Base-by-base conservation (phyloP, 2,888 invertebrate species). In the Drosophila formosana region DNA sequence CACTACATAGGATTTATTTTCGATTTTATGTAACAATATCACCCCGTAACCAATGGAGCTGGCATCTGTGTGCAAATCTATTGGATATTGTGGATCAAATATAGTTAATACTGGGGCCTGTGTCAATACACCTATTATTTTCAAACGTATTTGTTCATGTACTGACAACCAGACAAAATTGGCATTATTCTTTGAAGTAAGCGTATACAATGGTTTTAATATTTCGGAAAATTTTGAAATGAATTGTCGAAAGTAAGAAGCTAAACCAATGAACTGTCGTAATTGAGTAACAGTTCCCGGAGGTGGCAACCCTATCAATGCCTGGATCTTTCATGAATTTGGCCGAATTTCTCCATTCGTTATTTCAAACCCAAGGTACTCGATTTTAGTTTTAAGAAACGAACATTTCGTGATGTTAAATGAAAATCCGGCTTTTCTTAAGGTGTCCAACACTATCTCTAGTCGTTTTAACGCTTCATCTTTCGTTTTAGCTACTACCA, bases 301-400 rank as follows among this genome's bases (percentile, higher is more conserved):
- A 43, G 43, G 43, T 43, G 43, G 43, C 8, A 43, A 43, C 23
- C 43, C 43, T 43, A 43, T 43, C 25, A 43, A 43, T 23, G 43
- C 23, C 43, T 43, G 23, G 23, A 25, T 43, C 23, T 43, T 43
- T 23, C 23, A 4, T 23, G 25, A 8, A 23, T 43, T 25, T 43
- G 23, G 43, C 43, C 43, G 18, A 23, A 43, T 43, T 23, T 43
- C 23, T 23, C 43, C 43, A 23, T 43, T 43, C 23, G 3, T 50
- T 26, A 46, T 26, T 46, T 46, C 26, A 46, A 46, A 62, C 28
- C 56, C 56, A 32, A 56, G 45, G 30, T 49, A 49, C 30, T 30
- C 49, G n/a, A 49, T 49, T 49, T 30, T 28, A 49, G 49, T 39
- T 46, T 32, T 41, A 26, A 53, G 53, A 32, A 53, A 51, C 18